Percentiles rank a stretch among this genome's conserved stretches.
Evolutionary conservation across 2,797 vertebrate species (phyloP).

Genomic region (Atherinosoma microstoma): DNA sequence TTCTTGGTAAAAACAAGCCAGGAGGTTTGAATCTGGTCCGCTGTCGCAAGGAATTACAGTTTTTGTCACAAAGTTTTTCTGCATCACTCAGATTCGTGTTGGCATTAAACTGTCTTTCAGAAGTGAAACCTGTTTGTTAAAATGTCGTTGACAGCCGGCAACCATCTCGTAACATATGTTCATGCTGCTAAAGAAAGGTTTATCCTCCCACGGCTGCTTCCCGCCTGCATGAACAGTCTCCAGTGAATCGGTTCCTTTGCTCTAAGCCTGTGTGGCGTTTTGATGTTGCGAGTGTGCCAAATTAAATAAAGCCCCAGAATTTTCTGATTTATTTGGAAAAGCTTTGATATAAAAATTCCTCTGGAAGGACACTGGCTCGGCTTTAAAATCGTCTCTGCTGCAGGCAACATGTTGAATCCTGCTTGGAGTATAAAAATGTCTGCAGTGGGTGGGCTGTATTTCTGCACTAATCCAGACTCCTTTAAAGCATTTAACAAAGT

Average conservation of each 20-base stretch:
- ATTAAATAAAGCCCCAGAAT: constrained; percentile 14
- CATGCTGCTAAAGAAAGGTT: constrained; percentile 17
- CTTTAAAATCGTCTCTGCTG: constrained; percentile 6
- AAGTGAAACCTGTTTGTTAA: constrained; percentile 7
- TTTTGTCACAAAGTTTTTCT: neutral
- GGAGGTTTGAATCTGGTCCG: neutral
- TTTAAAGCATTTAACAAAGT: constrained; percentile 34
- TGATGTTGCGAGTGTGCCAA: constrained; percentile 30
- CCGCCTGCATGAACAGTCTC: constrained; percentile 10
- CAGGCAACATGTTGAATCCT: neutral
- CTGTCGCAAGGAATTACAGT: neutral
- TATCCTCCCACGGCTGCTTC: neutral
- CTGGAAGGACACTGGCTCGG: constrained; percentile 7
- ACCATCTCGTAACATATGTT: neutral
- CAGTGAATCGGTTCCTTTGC: constrained; percentile 9
- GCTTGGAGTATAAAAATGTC: constrained; percentile 2
- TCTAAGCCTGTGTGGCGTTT: constrained; percentile 27
- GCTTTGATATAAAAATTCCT: constrained; percentile 28
- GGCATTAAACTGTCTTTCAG: neutral
- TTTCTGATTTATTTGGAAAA: constrained; percentile 5
- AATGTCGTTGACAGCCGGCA: constrained; percentile 8
- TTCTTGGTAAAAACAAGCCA: neutral
- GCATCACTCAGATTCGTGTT: neutral
- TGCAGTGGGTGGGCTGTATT: constrained; percentile 18
- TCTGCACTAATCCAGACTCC: constrained; percentile 9